phyloP scores from a whole-genome alignment of 2,113 vertebrate species.

The Smithornis capensis region DNA sequence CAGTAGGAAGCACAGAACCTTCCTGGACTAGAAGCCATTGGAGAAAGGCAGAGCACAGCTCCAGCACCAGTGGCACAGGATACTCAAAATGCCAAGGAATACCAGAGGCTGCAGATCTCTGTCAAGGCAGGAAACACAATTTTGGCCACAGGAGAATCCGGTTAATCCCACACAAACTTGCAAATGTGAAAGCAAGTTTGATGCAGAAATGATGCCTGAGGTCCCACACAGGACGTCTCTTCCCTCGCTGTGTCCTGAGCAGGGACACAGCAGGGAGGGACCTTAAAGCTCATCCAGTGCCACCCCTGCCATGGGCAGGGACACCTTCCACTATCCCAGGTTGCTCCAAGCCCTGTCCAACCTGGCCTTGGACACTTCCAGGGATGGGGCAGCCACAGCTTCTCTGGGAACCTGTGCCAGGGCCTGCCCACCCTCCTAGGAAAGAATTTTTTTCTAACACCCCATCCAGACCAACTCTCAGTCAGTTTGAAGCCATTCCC shows the following conservation, averaged over 20 bases:
- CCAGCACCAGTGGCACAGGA: accelerated
- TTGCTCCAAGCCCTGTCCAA: not conserved
- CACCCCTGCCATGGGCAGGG: not conserved
- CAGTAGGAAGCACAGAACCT: not conserved
- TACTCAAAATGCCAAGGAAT: not conserved
- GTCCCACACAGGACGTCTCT: not conserved
- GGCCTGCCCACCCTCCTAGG: not conserved
- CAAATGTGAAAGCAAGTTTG: not conserved
- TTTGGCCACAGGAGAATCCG: not conserved
- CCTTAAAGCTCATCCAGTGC: accelerated
- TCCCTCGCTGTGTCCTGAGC: not conserved
- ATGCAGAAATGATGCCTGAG: not conserved
- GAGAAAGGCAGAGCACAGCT: not conserved
- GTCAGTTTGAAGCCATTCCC: not conserved
- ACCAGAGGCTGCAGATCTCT: not conserved
- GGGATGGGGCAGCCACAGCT: not conserved
- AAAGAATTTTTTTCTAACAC: not conserved
- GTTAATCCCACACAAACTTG: not conserved
- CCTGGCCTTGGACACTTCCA: not conserved
- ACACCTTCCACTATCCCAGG: not conserved
- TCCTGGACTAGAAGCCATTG: not conserved
- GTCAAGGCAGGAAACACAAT: not conserved
- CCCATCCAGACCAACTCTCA: not conserved
- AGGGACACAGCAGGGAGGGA: accelerated
- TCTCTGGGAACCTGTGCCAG: not conserved